Conservation (phyloP, 2,113 vertebrate species). For the Sisor rabdophorus region DNA sequence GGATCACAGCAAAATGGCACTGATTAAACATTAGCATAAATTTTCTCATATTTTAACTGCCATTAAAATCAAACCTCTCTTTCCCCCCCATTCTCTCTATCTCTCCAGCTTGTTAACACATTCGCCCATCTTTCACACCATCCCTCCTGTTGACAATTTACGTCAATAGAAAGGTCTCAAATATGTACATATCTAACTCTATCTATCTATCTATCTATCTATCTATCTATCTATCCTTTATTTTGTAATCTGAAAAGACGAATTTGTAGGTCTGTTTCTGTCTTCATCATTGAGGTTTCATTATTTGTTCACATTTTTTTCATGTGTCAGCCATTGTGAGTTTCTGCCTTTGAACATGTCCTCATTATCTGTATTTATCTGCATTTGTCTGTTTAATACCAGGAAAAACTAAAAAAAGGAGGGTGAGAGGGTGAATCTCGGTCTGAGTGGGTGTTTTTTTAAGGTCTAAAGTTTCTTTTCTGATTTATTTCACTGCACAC, state of each 20-base stretch:
- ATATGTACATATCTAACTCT: not conserved
- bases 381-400: constrained; percentile 19
- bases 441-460: constrained; percentile 29
- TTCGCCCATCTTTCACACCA: constrained; percentile 31
- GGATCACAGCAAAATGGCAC: not conserved
- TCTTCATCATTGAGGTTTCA: constrained; percentile 9
- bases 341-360: constrained; percentile 14
- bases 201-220: not conserved
- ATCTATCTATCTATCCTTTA: not conserved
- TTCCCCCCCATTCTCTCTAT: constrained; percentile 4
- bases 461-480: constrained; percentile 6
- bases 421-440: constrained; percentile 40
- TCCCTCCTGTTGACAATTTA: constrained; percentile 30
- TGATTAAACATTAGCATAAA: constrained; percentile 27
- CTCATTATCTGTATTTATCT: not conserved
- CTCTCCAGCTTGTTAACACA: constrained; percentile 13
- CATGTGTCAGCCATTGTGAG: constrained; percentile 6
- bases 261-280: not conserved
- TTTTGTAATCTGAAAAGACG: too few species aligned
- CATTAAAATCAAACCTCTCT: constrained; percentile 18
- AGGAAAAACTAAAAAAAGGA: constrained; percentile 37
- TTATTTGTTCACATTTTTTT: not conserved
- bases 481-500: not conserved
- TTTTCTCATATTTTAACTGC: constrained; percentile 13
- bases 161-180: constrained; percentile 6